phyloP scores from a whole-genome alignment of 2,113 vertebrate genomes.

The Anarrhichthys ocellatus region DNA sequence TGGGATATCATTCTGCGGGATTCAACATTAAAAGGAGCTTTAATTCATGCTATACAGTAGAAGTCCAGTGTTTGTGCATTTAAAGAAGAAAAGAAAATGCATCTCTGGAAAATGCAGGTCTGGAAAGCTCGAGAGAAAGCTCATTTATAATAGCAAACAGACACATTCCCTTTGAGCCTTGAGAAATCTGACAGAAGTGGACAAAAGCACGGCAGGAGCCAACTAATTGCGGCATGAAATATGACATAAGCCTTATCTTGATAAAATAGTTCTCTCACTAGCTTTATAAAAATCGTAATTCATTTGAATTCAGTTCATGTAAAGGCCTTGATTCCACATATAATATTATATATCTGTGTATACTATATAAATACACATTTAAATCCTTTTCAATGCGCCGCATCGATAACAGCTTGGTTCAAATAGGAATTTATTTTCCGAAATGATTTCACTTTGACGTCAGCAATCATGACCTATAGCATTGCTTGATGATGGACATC shows the following conservation, averaged over 20 bases:
- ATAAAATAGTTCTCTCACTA: slow-evolving; percentile 37
- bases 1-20: slow-evolving; percentile 14
- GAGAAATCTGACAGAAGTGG: slow-evolving; percentile 22
- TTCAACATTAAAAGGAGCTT: slow-evolving; percentile 18
- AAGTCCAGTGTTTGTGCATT: slow-evolving; percentile 6
- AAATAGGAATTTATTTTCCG: neutral
- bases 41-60: neutral
- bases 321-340: slow-evolving; percentile 49
- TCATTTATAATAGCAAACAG: slow-evolving; percentile 25
- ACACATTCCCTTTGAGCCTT: slow-evolving; percentile 53
- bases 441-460: slow-evolving; percentile 22
- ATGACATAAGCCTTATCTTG: slow-evolving; percentile 41
- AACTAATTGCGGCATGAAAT: slow-evolving; percentile 25
- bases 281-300: slow-evolving; percentile 28
- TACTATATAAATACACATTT: slow-evolving; percentile 33
- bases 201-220: slow-evolving; percentile 16
- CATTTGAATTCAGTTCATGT: slow-evolving; percentile 6
- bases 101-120: no score
- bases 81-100: neutral
- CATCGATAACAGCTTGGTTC: slow-evolving; percentile 25
- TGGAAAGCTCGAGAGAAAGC: slow-evolving; percentile 15
- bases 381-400: slow-evolving; percentile 22
- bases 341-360: neutral
- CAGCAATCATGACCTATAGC: slow-evolving; percentile 7
- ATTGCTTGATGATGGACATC: slow-evolving; percentile 47